Conservation (phyloP, 2,113 vertebrate species). For the Chunga burmeisteri region DNA sequence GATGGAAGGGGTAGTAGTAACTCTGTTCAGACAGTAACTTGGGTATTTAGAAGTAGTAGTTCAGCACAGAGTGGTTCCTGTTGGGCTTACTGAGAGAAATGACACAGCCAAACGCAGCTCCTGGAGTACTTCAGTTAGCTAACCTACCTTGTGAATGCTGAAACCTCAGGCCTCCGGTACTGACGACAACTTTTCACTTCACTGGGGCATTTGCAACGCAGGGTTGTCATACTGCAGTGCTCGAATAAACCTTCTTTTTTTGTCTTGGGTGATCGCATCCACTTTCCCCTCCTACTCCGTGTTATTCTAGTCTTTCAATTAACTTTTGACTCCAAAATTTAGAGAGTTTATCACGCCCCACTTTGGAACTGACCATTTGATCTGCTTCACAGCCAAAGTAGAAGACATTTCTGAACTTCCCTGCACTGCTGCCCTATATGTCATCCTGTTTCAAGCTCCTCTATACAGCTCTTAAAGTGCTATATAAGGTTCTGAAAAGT, state of each 20-base stretch:
- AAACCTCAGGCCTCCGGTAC: background rate
- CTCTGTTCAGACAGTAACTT: background rate
- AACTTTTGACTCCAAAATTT: slow-evolving; percentile 12
- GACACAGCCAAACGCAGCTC: background rate
- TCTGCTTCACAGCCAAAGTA: background rate
- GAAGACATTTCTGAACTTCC: slow-evolving; percentile 17
- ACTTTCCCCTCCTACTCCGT: slow-evolving; percentile 7
- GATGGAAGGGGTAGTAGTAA: background rate
- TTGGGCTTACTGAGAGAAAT: background rate
- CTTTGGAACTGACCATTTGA: slow-evolving; percentile 26
- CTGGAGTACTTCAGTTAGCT: background rate
- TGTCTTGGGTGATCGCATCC: slow-evolving; percentile 19
- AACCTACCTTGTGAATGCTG: background rate
- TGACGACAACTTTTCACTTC: background rate
- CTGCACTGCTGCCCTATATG: background rate
- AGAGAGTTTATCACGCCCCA: background rate
- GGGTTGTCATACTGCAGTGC: slow-evolving; percentile 1
- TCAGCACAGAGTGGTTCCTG: background rate
- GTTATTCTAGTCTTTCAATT: slow-evolving; percentile 37
- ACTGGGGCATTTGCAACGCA: background rate
- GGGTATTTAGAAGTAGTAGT: background rate
- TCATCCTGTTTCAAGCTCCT: background rate
- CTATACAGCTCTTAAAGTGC: background rate
- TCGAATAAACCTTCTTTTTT: slow-evolving; percentile 25
- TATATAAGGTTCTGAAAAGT: slow-evolving; percentile 47